Evolutionary conservation across 1,140 invertebrate species (phyloP).

Genomic region (Scaptodrosophila lebanonensis): DNA sequence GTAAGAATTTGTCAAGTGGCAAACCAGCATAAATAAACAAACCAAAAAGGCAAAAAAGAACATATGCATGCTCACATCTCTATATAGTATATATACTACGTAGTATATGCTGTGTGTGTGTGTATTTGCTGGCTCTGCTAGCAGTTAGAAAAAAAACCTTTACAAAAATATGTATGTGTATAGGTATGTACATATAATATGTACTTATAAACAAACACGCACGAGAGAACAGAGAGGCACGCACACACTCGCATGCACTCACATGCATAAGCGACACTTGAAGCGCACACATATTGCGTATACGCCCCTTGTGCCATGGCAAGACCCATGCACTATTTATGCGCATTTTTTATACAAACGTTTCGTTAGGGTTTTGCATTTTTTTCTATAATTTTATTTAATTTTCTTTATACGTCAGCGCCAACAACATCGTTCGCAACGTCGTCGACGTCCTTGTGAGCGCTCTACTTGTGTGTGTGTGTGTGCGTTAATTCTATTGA

Average conservation of each 20-base stretch:
- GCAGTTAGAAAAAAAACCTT: constrained; percentile 15
- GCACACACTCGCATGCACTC: neutral
- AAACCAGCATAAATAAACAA: constrained; percentile 22
- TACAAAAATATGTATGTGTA: constrained; percentile 21
- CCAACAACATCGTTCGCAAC: too few species aligned
- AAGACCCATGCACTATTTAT: constrained; percentile 67
- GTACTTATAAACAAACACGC: too few species aligned
- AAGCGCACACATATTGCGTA: constrained; percentile 16
- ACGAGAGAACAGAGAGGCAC: constrained; percentile 12
- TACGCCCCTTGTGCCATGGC: constrained; percentile 10
- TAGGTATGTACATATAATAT: too few species aligned
- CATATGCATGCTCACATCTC: constrained; percentile 14
- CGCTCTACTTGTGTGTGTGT: constrained; percentile 10
- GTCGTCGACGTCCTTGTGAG: constrained; percentile 37
- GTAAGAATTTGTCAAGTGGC: constrained; percentile 68
- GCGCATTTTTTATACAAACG: constrained; percentile 55
- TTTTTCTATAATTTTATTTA: constrained; percentile 70
- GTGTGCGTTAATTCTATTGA: constrained; percentile 70
- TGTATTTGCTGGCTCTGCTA: too few species aligned
- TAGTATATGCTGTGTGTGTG: too few species aligned
- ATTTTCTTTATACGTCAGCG: constrained; percentile 48
- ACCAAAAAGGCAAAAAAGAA: constrained; percentile 1
- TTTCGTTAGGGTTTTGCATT: constrained; percentile 40
- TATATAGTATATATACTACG: too few species aligned
- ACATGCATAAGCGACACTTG: constrained; percentile 35